phyloP scores from a whole-genome alignment of 2,797 vertebrate genomes.

The Decapterus maruadsi region DNA sequence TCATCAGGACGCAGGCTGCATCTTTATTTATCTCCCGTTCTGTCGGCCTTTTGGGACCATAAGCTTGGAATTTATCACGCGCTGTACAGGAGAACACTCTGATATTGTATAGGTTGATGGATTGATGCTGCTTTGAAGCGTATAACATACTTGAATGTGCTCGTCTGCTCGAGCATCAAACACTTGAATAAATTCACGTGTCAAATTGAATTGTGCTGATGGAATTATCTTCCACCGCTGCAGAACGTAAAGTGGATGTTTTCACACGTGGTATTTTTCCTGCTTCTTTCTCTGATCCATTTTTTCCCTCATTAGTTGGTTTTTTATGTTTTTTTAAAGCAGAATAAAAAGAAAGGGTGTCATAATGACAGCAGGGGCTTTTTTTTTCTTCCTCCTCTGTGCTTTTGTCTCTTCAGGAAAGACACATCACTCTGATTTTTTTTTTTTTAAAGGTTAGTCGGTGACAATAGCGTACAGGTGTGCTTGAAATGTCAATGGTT shows the following conservation, averaged over 20 bases:
- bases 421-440: conserved; percentile 50
- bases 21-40: background rate
- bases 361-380: background rate
- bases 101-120: conserved; percentile 1
- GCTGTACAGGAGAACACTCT: background rate
- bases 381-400: conserved; percentile 8
- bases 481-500: conserved; percentile 77
- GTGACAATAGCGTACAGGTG: conserved; percentile 52
- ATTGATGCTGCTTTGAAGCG: conserved; percentile 19
- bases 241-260: background rate
- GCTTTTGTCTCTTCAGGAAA: conserved; percentile 47
- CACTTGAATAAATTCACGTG: background rate
- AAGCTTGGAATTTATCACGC: conserved; percentile 6
- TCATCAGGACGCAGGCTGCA: background rate
- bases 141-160: background rate
- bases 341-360: conserved; percentile 4
- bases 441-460: conserved; percentile 67
- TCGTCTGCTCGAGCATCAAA: conserved; percentile 7
- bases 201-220: no score
- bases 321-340: conserved; percentile 6
- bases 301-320: conserved; percentile 4
- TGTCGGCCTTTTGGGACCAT: conserved; percentile 12
- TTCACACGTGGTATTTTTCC: background rate
- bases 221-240: background rate
- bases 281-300: conserved; percentile 7